Base-by-base conservation (phyloP, 2,113 vertebrate genomes). In the Hyaena hyaena region DNA sequence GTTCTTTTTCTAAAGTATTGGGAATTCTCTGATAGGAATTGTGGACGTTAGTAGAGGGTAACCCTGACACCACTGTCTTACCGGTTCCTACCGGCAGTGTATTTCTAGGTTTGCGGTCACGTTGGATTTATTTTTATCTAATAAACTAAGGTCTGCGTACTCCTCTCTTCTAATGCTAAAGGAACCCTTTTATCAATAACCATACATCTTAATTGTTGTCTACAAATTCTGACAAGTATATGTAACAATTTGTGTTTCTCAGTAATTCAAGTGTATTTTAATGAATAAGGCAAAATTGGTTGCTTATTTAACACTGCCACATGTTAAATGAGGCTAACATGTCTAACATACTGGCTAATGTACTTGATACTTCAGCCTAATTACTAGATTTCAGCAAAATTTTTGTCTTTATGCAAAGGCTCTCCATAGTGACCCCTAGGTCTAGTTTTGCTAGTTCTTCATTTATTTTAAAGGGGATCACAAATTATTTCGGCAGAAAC, bases 111-210 rank as follows among this genome's bases (percentile, higher is more conserved):
- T n/a, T 88, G 33, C 28, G 26, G 39, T 81, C 45, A 82, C 8
- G 93, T 94, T 96, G 66, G 5, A 68, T 96, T 92, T 96, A 81
- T 95, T 88, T 95, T 48, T 58, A 79, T 71, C 63, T 81, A 71
- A 33, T 88, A 83, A 97, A 66, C 33, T 92, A 85, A 77, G 10
- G 9, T 74, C 84, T 71, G 77, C n/a, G 16, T 92, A 53, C 10
- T 85, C 81, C 33, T 48, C 10, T 95, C 96, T 95, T 91, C 48
- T 77, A 80, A 79, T 92, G 31, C 35, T 84, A 69, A 89, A 31
- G n/a, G 15, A 12, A 88, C 28, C 26, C 77, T 92, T 93, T 90
- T 73, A 45, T 12, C 35, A 93, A 3, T 91, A 92, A 82, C 16
- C 50, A 58, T 92, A 61, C 43, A 35, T 90, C 96, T 95, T 76